Conservation (phyloP, 1,140 invertebrate genomes). For the Pseudomyrmex dendroicus region DNA sequence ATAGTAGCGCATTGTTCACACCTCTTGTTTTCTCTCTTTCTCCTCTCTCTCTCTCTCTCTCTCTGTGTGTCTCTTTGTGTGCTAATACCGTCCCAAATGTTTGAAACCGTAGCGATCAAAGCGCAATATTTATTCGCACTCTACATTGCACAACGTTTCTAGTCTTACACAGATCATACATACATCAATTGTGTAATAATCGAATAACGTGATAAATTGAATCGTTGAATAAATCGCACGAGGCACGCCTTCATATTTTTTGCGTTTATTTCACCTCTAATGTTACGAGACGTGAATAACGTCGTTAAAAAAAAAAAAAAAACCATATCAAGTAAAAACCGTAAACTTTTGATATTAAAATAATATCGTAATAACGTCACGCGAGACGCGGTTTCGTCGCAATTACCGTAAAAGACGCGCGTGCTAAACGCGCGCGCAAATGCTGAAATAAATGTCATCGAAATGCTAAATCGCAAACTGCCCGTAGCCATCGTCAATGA, state of each 20-base stretch:
- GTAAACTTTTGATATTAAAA: too few relatives aligned
- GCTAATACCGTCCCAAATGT: constrained; percentile 47
- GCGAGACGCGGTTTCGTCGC: background rate
- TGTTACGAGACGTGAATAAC: too few relatives aligned
- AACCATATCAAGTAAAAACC: too few relatives aligned
- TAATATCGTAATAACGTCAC: too few relatives aligned
- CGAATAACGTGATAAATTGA: constrained; percentile 18
- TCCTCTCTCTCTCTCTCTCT: background rate
- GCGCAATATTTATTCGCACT: constrained; percentile 20
- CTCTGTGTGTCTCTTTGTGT: constrained; percentile 10
- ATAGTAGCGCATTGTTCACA: constrained; percentile 13
- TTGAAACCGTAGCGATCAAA: constrained; percentile 41
- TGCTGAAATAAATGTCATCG: constrained; percentile 46
- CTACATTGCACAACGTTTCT: constrained; percentile 21
- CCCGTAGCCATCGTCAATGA: constrained; percentile 17
- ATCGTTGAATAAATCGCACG: background rate
- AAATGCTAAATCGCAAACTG: constrained; percentile 48
- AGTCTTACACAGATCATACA: constrained; percentile 22
- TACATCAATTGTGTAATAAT: constrained; percentile 9
- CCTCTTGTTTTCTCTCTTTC: background rate
- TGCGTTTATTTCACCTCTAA: too few relatives aligned
- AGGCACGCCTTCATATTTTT: too few relatives aligned
- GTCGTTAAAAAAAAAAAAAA: too few relatives aligned
- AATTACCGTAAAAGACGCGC: constrained; percentile 3
- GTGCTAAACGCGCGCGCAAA: background rate